Evolutionary conservation across 2,797 vertebrate genomes (phyloP).

Genomic region (Coregonus sp.): DNA sequence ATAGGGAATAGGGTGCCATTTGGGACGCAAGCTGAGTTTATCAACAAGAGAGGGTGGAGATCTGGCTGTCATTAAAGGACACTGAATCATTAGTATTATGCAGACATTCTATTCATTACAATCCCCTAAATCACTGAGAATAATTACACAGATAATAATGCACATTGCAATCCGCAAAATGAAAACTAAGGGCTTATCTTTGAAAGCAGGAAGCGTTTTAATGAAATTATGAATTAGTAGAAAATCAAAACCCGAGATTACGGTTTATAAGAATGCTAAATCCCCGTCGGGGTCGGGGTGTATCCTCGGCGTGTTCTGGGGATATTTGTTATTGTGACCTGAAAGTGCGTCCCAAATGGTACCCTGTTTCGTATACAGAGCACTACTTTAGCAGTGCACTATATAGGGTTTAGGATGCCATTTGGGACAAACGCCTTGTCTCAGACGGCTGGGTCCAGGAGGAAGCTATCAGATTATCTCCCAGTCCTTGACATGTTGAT

Average conservation of each 20-base stretch:
- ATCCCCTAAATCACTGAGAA: slow-evolving; percentile 66
- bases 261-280: slow-evolving; percentile 53
- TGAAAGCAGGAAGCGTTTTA: slow-evolving; percentile 58
- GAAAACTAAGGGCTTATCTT: slow-evolving; percentile 70
- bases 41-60: slow-evolving; percentile 26
- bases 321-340: slow-evolving; percentile 41
- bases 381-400: not conserved
- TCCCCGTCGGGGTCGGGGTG: slow-evolving; percentile 32
- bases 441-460: slow-evolving; percentile 28
- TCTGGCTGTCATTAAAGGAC: slow-evolving; percentile 57
- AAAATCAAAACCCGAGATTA: slow-evolving; percentile 54
- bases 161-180: slow-evolving; percentile 71
- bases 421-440: not conserved
- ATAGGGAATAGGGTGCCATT: not conserved
- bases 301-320: slow-evolving; percentile 15
- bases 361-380: not conserved
- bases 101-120: slow-evolving; percentile 74
- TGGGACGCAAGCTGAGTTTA: slow-evolving; percentile 32
- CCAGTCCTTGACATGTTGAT: slow-evolving; percentile 38
- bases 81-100: slow-evolving; percentile 61
- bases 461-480: slow-evolving; percentile 32
- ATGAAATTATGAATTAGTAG: slow-evolving; percentile 63
- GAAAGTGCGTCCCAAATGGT: slow-evolving; percentile 22
- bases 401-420: not conserved
- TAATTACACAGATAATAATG: slow-evolving; percentile 77